Evolutionary conservation across 2,797 vertebrate genomes (phyloP).

Genomic region (Ciconia nigra): DNA sequence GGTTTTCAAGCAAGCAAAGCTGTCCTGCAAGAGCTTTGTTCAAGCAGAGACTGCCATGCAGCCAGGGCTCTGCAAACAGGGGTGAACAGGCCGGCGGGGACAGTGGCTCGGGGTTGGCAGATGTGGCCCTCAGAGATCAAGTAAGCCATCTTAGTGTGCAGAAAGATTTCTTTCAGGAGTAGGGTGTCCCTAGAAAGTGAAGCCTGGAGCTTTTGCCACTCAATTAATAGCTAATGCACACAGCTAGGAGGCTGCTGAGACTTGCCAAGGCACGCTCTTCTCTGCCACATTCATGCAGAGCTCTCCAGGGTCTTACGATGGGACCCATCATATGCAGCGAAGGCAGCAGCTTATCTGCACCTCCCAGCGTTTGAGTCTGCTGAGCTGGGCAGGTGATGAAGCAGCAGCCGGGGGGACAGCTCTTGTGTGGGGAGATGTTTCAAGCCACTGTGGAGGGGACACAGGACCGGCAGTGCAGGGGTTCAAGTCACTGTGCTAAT

Average conservation of each 20-base stretch:
- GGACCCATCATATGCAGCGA: rapidly evolving
- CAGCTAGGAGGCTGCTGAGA: background rate
- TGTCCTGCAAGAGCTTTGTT: background rate
- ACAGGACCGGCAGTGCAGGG: background rate
- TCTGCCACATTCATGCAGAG: background rate
- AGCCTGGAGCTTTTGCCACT: background rate
- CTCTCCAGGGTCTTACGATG: background rate
- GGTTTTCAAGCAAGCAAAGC: background rate
- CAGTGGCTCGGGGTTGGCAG: background rate
- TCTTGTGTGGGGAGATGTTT: background rate
- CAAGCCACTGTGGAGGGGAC: background rate
- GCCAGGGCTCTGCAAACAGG: background rate
- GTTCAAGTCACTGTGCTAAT: background rate
- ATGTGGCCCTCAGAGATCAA: background rate
- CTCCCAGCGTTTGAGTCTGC: background rate
- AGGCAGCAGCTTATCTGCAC: background rate
- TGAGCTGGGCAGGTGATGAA: background rate
- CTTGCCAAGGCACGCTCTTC: rapidly evolving
- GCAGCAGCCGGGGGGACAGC: background rate
- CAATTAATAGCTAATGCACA: background rate
- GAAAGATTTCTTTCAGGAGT: background rate
- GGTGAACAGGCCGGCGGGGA: background rate
- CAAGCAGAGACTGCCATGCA: background rate
- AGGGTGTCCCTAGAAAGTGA: background rate
- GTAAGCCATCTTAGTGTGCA: background rate